These are phyloP conservation scores for Lydus trimaculatus DNA, from an alignment of 2,888 invertebrate genomes.

Conservation along the genomic window DNA sequence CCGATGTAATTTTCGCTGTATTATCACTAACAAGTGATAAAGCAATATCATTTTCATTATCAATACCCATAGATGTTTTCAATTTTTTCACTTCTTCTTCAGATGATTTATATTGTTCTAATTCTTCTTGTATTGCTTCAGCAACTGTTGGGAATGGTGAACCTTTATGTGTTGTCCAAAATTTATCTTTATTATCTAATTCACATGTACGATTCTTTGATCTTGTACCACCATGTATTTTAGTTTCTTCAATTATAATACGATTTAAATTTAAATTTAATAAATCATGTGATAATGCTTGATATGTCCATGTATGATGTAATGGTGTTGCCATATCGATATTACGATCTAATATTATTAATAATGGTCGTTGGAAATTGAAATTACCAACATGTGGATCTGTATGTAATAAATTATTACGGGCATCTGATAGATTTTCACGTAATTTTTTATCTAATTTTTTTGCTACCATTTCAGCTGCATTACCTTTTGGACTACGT, in stretches of 20 bases:
- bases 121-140: constrained; percentile 97
- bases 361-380: constrained; percentile 91
- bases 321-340: constrained; percentile 97
- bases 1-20: constrained; percentile 91
- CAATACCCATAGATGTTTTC: constrained; percentile 93
- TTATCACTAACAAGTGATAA: constrained; percentile 89
- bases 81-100: constrained; percentile 97
- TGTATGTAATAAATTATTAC: constrained; percentile 93
- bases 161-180: constrained; percentile 95
- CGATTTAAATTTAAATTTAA: constrained; percentile 90
- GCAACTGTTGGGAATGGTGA: constrained; percentile 94
- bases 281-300: constrained; percentile 97
- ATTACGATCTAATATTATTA: constrained; percentile 92
- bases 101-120: constrained; percentile 88
- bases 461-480: constrained; percentile 98
- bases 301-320: constrained; percentile 99
- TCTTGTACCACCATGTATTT: constrained; percentile 61
- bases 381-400: constrained; percentile 79
- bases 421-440: constrained; percentile 95
- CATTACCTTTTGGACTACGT: constrained; percentile 91
- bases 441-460: constrained; percentile 96
- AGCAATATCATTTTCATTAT: constrained; percentile 87
- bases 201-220: constrained; percentile 89
- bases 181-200: constrained; percentile 85
- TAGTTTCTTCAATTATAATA: constrained; percentile 56